These are phyloP conservation scores for Pseudomyrmex flavicornis DNA, from an alignment of 1,140 invertebrate species.

Conservation along the genomic window DNA sequence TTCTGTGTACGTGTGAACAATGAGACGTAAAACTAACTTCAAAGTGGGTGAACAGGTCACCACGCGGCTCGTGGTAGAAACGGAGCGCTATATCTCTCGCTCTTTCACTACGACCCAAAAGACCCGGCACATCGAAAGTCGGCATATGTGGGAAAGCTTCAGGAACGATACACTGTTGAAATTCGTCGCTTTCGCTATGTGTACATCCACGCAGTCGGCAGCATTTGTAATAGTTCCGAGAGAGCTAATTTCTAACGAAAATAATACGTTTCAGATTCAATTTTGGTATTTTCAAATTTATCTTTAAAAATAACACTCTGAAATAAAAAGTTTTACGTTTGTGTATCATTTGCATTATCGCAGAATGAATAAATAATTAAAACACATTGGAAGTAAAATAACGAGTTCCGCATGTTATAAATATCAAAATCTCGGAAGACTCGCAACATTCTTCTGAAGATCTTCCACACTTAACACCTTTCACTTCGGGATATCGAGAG, in stretches of 20 bases:
- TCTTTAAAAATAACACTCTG: no score
- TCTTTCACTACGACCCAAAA: constrained; percentile 51
- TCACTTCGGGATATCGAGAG: constrained; percentile 41
- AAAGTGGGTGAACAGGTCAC: constrained; percentile 78
- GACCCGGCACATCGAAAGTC: constrained; percentile 61
- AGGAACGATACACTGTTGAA: constrained; percentile 69
- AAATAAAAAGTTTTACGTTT: neutral
- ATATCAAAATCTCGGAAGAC: constrained; percentile 26
- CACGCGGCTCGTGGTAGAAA: constrained; percentile 62
- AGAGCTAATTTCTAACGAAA: neutral
- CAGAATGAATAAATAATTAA: neutral
- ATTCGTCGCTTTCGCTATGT: constrained; percentile 61
- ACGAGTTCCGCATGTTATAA: constrained; percentile 14
- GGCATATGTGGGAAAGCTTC: constrained; percentile 59
- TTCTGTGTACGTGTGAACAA: constrained; percentile 60
- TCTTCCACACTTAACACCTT: constrained; percentile 39
- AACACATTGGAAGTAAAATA: neutral
- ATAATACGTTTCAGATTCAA: no score
- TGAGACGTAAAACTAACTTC: constrained; percentile 62
- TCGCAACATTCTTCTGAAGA: neutral
- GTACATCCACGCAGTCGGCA: constrained; percentile 29
- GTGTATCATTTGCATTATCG: neutral
- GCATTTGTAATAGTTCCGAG: neutral
- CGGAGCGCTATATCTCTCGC: constrained; percentile 29
- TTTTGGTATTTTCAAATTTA: no score